Base-by-base conservation (phyloP, 2,797 vertebrate species). In the Channallabes apus region DNA sequence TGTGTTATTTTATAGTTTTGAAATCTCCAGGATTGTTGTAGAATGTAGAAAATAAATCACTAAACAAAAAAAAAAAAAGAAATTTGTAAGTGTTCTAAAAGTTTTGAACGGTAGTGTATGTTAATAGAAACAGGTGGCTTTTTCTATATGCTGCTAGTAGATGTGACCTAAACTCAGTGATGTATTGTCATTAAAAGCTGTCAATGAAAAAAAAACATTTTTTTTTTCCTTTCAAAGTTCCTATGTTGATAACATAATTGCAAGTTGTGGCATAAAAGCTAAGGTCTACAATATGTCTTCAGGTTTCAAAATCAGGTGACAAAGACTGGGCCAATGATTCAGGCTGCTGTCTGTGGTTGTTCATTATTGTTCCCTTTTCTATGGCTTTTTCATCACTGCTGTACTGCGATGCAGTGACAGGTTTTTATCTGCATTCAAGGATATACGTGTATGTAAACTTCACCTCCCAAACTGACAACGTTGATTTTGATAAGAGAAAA, bases 381-480 rank as follows among this genome's bases (percentile, higher is more conserved):
- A 77, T 56, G 72, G 82, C 58, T 75, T 67, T 54, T 59, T 4
- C 22, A 82, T 71, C 80, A 71, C 67, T 71, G 80, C 67, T 38
- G 12, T 38, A 29, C 27, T 67, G 80, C 80, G 69, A 79, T 68
- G 54, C 7, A 35, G 24, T 27, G 83, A 58, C n/a, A 67, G 83
- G 41, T 77, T 84, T 46, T 84, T 68, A 68, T 84, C 59, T 77
- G 82, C 51, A 38, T 59, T 22, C 0, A 17, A 69, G 64, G 51
- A 68, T 82, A 82, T 69, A 82, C n/a, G 59, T 54, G 32, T 84
- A 59, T 46, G 56, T 80, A 80, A 84, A 58, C 75, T 61, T 27
- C 64, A 79, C 32, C 65, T 84, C 67, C 75, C 56, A 80, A 69
- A 46, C 54, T 27, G 65, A 62, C 77, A 24, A 12, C 38, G 32